Evolutionary conservation across 2,113 vertebrate species (phyloP).

Genomic region (Colossoma macropomum): DNA sequence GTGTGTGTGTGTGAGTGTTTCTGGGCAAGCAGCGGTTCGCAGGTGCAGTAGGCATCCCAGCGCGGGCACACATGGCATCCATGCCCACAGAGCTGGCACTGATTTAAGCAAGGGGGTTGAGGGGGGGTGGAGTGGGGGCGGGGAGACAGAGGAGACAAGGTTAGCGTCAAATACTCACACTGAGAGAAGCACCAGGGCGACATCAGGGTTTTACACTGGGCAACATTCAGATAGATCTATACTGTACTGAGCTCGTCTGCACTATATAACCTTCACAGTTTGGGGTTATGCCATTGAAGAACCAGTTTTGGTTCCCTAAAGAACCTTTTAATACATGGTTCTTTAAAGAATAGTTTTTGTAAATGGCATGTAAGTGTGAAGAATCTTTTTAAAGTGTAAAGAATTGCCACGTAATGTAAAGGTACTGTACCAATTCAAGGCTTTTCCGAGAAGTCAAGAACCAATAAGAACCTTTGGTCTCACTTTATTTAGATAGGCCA

Average conservation of each 20-base stretch:
- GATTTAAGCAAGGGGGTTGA: slow-evolving; percentile 47
- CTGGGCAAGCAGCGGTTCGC: slow-evolving; percentile 49
- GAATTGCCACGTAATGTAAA: too few relatives aligned
- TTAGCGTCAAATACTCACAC: slow-evolving; percentile 45
- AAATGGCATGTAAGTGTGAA: too few relatives aligned
- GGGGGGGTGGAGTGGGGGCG: background rate
- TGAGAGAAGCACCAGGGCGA: slow-evolving; percentile 30
- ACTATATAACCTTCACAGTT: background rate
- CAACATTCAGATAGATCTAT: slow-evolving; percentile 63
- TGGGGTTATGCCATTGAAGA: too few relatives aligned
- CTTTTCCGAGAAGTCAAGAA: too few relatives aligned
- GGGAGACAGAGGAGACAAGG: slow-evolving; percentile 37
- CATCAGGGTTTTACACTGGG: slow-evolving; percentile 61
- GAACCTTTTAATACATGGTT: too few relatives aligned
- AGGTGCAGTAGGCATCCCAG: slow-evolving; percentile 49
- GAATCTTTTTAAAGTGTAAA: too few relatives aligned
- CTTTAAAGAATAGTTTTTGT: too few relatives aligned
- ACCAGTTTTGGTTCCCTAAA: too few relatives aligned
- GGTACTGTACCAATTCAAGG: too few relatives aligned
- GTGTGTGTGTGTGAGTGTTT: slow-evolving; percentile 38
- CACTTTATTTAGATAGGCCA: too few relatives aligned
- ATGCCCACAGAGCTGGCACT: slow-evolving; percentile 45
- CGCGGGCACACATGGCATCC: slow-evolving; percentile 59
- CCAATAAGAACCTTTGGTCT: too few relatives aligned
- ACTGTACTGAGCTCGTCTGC: background rate